These are phyloP conservation scores for Pangasius djambal DNA, from an alignment of 2,797 vertebrate genomes.

Conservation along the genomic window DNA sequence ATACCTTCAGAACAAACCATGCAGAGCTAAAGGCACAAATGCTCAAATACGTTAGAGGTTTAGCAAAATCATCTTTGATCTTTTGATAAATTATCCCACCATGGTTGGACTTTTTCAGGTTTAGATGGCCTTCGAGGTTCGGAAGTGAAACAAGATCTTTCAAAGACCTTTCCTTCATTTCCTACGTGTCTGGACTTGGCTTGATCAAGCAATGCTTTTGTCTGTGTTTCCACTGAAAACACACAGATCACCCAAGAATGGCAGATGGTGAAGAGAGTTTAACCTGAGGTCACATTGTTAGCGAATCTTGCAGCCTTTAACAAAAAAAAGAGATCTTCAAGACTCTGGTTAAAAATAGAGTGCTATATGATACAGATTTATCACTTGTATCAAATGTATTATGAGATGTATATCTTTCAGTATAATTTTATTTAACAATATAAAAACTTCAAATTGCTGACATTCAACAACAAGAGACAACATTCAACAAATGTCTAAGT, in stretches of 20 bases:
- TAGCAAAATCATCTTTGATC: neutral
- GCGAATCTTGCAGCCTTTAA: neutral
- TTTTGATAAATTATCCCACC: constrained; percentile 27
- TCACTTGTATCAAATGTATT: neutral
- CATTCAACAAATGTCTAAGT: neutral
- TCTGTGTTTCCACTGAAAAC: constrained; percentile 22
- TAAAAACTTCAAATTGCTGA: neutral
- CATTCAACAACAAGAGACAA: neutral
- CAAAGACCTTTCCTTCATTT: constrained; percentile 13
- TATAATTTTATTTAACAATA: neutral
- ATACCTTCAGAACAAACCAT: neutral
- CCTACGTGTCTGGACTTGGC: constrained; percentile 40
- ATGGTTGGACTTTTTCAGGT: constrained; percentile 15
- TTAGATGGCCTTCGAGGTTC: constrained; percentile 9
- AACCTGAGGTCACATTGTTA: neutral
- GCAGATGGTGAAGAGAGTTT: neutral
- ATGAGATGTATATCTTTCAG: neutral
- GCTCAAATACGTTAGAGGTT: neutral
- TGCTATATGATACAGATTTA: neutral
- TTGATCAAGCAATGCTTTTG: constrained; percentile 19
- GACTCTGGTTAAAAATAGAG: neutral
- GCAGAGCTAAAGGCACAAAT: neutral
- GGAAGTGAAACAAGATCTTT: constrained; percentile 32
- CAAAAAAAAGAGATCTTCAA: neutral
- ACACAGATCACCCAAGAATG: neutral